phyloP scores from a whole-genome alignment of 1,140 invertebrate genomes.

The Nixonia krombeini region DNA sequence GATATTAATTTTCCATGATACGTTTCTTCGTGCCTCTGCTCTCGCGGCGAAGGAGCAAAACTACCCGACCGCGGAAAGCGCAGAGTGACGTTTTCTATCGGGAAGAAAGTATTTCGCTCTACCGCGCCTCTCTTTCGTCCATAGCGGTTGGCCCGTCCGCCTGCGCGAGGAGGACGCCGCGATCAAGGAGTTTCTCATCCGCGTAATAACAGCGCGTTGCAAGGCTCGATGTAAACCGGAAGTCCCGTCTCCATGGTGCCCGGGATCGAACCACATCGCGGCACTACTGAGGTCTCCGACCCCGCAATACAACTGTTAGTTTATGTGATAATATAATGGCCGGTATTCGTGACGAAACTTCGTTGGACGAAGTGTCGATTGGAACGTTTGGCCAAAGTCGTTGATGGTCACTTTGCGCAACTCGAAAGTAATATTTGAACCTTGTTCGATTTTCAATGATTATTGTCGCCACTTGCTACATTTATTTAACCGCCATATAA shows the following conservation, averaged over 20 bases:
- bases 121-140: not conserved
- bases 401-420: too few species aligned
- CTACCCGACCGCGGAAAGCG: too few species aligned
- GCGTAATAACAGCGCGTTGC: conserved; percentile 52
- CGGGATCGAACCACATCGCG: conserved; percentile 51
- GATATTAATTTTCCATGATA: conserved; percentile 65
- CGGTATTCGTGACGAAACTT: too few species aligned
- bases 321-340: conserved; percentile 53
- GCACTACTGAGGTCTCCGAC: conserved; percentile 45
- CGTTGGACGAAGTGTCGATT: too few species aligned
- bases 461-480: too few species aligned
- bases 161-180: conserved; percentile 2
- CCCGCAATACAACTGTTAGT: conserved; percentile 56
- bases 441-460: too few species aligned
- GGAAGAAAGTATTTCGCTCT: conserved; percentile 1
- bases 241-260: conserved; percentile 60
- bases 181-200: conserved; percentile 55
- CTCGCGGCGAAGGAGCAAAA: conserved; percentile 25
- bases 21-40: conserved; percentile 45
- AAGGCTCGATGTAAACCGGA: conserved; percentile 60
- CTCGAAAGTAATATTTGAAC: too few species aligned
- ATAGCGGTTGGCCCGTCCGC: not conserved
- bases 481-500: too few species aligned
- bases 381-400: too few species aligned
- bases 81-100: not conserved